Evolutionary conservation across 2,797 vertebrate genomes (phyloP).

Genomic region (Austrolebias charrua): DNA sequence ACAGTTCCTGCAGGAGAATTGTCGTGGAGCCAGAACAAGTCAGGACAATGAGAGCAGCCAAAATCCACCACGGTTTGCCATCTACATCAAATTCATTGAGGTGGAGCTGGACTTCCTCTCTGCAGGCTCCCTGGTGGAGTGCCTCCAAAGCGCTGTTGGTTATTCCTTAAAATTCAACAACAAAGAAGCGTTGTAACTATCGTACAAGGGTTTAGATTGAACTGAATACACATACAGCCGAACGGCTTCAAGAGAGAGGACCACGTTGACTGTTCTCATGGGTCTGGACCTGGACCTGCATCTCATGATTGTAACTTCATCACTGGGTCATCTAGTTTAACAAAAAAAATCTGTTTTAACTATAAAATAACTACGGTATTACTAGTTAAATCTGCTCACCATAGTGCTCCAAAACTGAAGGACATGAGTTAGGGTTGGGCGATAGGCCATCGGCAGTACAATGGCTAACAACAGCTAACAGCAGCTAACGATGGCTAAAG

Average conservation of each 20-base stretch:
- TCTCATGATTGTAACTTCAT: too few relatives aligned
- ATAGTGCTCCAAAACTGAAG: not conserved
- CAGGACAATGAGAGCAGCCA: slow-evolving; percentile 37
- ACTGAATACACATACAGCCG: slow-evolving; percentile 30
- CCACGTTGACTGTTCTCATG: slow-evolving; percentile 21
- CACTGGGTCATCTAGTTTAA: not conserved
- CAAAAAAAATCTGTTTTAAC: too few relatives aligned
- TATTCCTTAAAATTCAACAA: slow-evolving; percentile 95
- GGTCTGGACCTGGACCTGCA: not conserved
- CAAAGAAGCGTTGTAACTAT: slow-evolving; percentile 70
- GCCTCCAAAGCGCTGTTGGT: slow-evolving; percentile 96
- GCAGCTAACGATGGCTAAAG: too few relatives aligned
- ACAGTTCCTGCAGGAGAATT: slow-evolving; percentile 94
- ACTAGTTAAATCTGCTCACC: not conserved
- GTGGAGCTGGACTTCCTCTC: slow-evolving; percentile 99
- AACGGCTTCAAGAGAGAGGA: slow-evolving; percentile 19
- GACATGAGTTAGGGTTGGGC: not conserved
- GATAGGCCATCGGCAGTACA: too few relatives aligned
- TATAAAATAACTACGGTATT: not conserved
- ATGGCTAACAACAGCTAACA: too few relatives aligned
- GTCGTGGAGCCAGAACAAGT: slow-evolving; percentile 65
- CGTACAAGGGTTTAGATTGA: slow-evolving; percentile 16
- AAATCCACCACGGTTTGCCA: slow-evolving; percentile 71
- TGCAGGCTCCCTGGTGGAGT: slow-evolving; percentile 95
- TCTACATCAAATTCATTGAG: slow-evolving; percentile 98